Base-by-base conservation (phyloP, 2,797 vertebrate species). In the Hydrophis major region DNA sequence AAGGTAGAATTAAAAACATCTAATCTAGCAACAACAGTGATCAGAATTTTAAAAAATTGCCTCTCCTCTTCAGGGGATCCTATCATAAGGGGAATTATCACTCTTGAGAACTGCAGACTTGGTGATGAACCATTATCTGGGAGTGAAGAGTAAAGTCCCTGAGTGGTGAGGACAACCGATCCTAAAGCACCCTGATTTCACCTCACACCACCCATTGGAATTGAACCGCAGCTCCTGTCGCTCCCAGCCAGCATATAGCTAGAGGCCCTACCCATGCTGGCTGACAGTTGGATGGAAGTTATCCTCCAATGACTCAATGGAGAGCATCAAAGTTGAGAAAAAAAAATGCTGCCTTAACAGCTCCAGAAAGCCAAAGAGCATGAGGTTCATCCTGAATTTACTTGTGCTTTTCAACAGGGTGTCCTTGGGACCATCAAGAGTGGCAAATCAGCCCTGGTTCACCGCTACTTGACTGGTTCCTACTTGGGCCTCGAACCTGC, bases 391-490 rank as follows among this genome's bases (percentile, higher is more conserved):
- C 89, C 57, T 57, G 0, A n/a, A 22, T 59, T 90, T 91, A 66
- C 93, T 11, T 61, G 25, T 92, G 59, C 83, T 53, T 78, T 90
- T 55, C 93, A 56, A 61, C 96, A 99, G 99, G 99, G 98, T 1
- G 97, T 99, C 96, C 97, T 99, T 97, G 99, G 99, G 78, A 99
- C 98, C 93, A 95, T 98, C 89, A 98, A 98, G 95, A 99, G 99
- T 0, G 99, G 98, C 95, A 99, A 98, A 96, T 98, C 99, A 0
- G 98, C 99, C 0, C 98, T 99, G 16, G 98, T 99, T 92, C 99
- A 99, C 95, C 98, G 98, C 95, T 99, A 99, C 98, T 98, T 99
- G 96, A 99, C 99, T 0, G 99, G 99, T 93, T 99, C 98, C 94
- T 99, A 99, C 59, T 97, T 98, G 88, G 97, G 98, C 25, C 95